Evolutionary conservation across 2,888 invertebrate genomes (phyloP).

Genomic region (Penaeus monodon): DNA sequence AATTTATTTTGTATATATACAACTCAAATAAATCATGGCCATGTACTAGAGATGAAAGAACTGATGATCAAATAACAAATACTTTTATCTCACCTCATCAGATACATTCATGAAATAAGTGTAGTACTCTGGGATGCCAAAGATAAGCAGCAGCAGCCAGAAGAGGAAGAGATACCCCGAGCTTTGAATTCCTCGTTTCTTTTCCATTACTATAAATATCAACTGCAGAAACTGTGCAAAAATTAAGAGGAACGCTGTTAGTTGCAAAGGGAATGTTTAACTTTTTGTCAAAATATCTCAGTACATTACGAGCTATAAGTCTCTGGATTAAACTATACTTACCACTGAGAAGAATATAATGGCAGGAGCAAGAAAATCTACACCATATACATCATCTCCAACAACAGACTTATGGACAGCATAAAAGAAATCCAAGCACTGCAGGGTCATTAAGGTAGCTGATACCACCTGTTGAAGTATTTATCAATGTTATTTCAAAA

Average conservation of each 20-base stretch:
- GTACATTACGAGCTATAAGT: too few species aligned
- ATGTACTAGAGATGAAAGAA: too few species aligned
- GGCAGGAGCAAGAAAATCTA: constrained; percentile 36
- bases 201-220: constrained; percentile 82
- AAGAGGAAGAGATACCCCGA: constrained; percentile 92
- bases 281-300: too few species aligned
- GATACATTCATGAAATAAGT: constrained; percentile 71
- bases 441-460: constrained; percentile 24
- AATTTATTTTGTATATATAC: too few species aligned
- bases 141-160: constrained; percentile 84
- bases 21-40: too few species aligned
- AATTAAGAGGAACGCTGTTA: background rate
- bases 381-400: constrained; percentile 39
- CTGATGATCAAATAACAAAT: background rate
- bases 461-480: constrained; percentile 46
- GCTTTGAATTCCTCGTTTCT: constrained; percentile 86
- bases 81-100: background rate
- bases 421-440: constrained; percentile 47
- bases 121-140: constrained; percentile 82
- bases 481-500: too few species aligned
- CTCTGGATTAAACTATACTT: background rate
- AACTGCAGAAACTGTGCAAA: constrained; percentile 73
- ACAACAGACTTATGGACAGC: constrained; percentile 31
- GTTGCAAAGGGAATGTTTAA: background rate
- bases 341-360: constrained; percentile 35